Conservation (phyloP, 2,113 vertebrate species). For the Austrofundulus limnaeus region DNA sequence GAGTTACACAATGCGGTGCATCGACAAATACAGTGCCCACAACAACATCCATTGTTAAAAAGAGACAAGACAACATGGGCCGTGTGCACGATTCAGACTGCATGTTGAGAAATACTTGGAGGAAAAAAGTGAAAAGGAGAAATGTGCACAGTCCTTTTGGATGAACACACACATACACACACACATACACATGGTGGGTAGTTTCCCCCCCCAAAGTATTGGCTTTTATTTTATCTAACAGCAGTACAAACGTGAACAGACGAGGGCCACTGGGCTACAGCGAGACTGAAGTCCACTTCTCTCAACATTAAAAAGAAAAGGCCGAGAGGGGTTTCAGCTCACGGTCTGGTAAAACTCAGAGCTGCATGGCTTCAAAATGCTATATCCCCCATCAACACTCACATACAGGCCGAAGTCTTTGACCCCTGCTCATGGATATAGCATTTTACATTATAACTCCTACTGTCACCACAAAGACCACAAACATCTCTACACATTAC, state of each 20-base stretch:
- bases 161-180: conserved; percentile 27
- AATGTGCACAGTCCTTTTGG: not conserved
- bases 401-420: not conserved
- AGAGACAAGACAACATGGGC: conserved; percentile 27
- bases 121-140: not conserved
- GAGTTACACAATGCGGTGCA: conserved; percentile 25
- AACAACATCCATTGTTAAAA: conserved; percentile 42
- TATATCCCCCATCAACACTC: conserved; percentile 43
- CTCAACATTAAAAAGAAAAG: conserved; percentile 43
- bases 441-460: conserved; percentile 49
- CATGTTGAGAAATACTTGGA: not conserved
- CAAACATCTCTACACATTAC: conserved; percentile 61
- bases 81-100: conserved; percentile 5
- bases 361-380: conserved; percentile 55
- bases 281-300: conserved; percentile 42
- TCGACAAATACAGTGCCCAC: conserved; percentile 50
- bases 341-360: conserved; percentile 51
- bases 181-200: conserved; percentile 46
- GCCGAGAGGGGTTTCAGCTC: conserved; percentile 56
- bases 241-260: conserved; percentile 62
- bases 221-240: conserved; percentile 73
- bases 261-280: conserved; percentile 35
- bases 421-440: conserved; percentile 51
- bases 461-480: conserved; percentile 70
- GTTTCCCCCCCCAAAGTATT: conserved; percentile 46